Conservation (phyloP, 2,113 vertebrate species). For the Alouatta palliata region DNA sequence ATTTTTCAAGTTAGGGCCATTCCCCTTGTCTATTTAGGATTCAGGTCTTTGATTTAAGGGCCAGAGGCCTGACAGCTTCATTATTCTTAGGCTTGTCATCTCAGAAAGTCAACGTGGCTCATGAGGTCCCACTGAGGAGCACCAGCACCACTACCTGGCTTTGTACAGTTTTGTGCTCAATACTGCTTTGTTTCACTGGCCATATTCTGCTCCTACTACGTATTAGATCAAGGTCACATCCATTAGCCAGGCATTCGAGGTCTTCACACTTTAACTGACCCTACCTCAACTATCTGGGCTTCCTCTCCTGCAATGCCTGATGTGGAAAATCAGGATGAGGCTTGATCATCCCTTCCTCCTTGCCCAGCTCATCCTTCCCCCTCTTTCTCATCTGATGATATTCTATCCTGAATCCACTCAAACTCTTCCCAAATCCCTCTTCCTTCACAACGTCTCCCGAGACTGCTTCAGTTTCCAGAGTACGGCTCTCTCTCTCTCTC, state of each 20-base stretch:
- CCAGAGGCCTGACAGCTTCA: background rate
- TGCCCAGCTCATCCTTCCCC: background rate
- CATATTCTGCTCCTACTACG: background rate
- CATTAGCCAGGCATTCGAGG: background rate
- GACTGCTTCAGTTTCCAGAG: background rate
- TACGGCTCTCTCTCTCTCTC: background rate
- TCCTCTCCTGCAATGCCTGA: background rate
- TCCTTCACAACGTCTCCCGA: background rate
- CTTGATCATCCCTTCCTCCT: background rate
- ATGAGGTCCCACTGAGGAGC: rapidly evolving
- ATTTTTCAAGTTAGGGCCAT: background rate
- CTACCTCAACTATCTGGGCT: background rate
- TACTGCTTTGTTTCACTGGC: background rate
- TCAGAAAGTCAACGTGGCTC: background rate
- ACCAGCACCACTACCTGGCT: background rate
- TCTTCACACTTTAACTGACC: background rate
- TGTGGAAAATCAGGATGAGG: background rate
- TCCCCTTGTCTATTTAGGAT: background rate
- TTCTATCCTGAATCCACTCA: background rate
- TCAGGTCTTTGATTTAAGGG: background rate
- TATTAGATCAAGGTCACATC: background rate
- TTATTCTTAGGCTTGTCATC: background rate
- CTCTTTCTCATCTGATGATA: background rate
- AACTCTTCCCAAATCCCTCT: background rate
- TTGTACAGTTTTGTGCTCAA: background rate